Evolutionary conservation across 2,113 vertebrate genomes (phyloP), one percentile per base, ranked within the genome.

Genomic region (Girardinichthys multiradiatus): DNA sequence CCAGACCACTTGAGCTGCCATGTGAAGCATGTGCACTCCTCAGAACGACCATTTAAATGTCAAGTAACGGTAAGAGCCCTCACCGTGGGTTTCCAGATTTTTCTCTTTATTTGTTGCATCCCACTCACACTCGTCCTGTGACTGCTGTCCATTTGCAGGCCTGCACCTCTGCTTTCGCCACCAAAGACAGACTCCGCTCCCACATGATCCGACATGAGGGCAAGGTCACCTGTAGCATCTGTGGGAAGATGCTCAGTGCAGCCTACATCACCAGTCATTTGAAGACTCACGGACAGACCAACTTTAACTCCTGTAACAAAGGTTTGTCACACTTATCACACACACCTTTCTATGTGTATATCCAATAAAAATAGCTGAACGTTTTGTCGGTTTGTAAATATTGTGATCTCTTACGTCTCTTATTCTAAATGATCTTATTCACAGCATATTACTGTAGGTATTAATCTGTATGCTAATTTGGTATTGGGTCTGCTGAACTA

Each of bases 1-100:
- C 98, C 97, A 65, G 98, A 99, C 94, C 98, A 99, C 92, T 96
- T 99, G 95, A 99, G 97, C 95, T 99, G 97, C 95, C 98, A 99
- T 66, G 98, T 99, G 92, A 99, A 99, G 94, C 98, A 99, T 78
- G 98, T 99, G 93, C 98, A 99, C 93, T 99, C 98, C 88, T 98
- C 98, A 91, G 98, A 99, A 94, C 96, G 98, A 92, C 98, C 98
- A 80, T 99, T 99, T 93, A 99, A 98, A 96, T 99, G 98, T 95
- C 98, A 99, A 98, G 98, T 99, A 94, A 99, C 97, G 95, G 95
- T 96, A 90, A 90, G 64, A 80, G 76, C 57, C 29, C 1, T 39
- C 4, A 8, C 19, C 4, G 17, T 48, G 35, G 26, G 2, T 42
- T 9, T 58, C 5, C 30, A 30, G 4, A 42, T 61, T 12, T 26